Percentiles rank a stretch among this genome's conserved stretches.
These are phyloP conservation scores for Mionectes olivaceus DNA, from an alignment of 2,797 vertebrate genomes.

Conservation along the genomic window DNA sequence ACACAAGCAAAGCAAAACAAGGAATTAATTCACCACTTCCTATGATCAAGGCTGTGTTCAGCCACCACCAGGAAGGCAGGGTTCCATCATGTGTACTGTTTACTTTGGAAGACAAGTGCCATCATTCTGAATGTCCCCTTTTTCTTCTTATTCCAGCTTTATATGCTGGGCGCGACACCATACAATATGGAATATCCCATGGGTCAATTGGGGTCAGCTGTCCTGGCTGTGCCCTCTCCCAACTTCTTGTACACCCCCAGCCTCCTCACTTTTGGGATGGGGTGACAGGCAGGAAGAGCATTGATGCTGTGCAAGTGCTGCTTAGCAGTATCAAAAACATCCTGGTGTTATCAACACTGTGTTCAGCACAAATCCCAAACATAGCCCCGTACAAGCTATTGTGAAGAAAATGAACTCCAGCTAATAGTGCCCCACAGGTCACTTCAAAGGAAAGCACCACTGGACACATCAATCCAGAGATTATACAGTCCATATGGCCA, in stretches of 20 bases:
- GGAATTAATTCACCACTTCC: not conserved
- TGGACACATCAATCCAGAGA: not conserved
- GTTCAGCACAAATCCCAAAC: not conserved
- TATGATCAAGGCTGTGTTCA: not conserved
- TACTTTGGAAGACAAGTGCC: fast-evolving
- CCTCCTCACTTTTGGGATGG: not conserved
- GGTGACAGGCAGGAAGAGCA: not conserved
- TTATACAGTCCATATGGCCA: not conserved
- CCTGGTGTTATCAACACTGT: not conserved
- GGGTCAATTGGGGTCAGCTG: not conserved
- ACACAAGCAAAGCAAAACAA: not conserved
- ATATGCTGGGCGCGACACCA: not conserved
- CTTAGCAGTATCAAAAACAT: not conserved
- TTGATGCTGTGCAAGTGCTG: not conserved
- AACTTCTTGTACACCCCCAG: not conserved
- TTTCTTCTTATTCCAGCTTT: not conserved
- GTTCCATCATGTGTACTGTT: not conserved
- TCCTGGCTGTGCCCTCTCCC: not conserved
- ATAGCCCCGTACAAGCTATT: fast-evolving
- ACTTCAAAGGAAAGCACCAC: not conserved
- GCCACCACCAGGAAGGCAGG: not conserved
- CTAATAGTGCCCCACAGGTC: not conserved
- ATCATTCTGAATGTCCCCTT: fast-evolving
- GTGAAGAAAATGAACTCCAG: not conserved
- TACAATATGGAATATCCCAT: not conserved